Conservation (phyloP, 2,113 vertebrate species). For the Equus przewalskii region DNA sequence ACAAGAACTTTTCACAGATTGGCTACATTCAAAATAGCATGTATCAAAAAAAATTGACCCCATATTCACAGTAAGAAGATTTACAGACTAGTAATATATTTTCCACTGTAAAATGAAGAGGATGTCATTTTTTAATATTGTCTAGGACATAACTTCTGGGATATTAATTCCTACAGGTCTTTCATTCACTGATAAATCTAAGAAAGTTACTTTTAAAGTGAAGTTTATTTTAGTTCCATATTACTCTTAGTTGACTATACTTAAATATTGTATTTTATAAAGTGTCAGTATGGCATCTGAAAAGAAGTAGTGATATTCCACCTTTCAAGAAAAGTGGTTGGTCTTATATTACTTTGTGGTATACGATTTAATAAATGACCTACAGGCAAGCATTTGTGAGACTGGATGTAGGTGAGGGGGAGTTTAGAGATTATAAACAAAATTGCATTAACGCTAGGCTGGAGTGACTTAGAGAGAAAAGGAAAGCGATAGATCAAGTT, state of each 20-base stretch:
- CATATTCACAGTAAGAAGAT: neutral
- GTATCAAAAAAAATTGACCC: neutral
- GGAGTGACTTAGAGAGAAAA: constrained; percentile 40
- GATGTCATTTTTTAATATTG: neutral
- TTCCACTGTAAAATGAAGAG: neutral
- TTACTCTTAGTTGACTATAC: neutral
- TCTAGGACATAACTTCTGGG: neutral
- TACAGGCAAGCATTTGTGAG: constrained; percentile 19
- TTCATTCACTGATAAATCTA: neutral
- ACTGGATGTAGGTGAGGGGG: neutral
- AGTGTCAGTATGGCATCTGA: neutral
- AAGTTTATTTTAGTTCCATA: constrained; percentile 29
- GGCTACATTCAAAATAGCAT: neutral
- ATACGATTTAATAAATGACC: constrained; percentile 48
- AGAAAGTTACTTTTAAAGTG: constrained; percentile 20
- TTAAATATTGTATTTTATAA: neutral
- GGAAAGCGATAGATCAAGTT: constrained; percentile 64
- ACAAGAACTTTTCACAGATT: neutral
- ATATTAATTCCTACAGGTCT: neutral
- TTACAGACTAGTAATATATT: neutral
- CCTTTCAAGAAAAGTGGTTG: neutral
- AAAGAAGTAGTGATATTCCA: constrained; percentile 20
- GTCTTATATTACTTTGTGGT: neutral
- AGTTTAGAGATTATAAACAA: constrained; percentile 55
- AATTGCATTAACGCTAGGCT: neutral